Evolutionary conservation across 2,113 vertebrate genomes (phyloP).

Genomic region (Thalassoma bifasciatum): DNA sequence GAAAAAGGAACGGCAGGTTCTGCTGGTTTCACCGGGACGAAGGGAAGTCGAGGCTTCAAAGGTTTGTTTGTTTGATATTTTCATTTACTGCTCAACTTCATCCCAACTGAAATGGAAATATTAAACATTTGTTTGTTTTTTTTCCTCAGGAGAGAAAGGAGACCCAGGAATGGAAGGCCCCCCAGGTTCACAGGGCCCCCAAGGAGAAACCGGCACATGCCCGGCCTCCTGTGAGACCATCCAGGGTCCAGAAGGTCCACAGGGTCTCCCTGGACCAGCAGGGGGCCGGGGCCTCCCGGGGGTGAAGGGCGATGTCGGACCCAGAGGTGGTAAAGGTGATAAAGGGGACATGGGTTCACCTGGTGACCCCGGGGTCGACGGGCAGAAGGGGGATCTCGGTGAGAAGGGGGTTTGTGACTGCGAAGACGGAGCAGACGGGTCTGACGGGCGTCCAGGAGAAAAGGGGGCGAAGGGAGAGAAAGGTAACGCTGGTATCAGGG

Average conservation of each 20-base stretch:
- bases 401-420: slow-evolving; percentile 73
- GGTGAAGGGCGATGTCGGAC: slow-evolving; percentile 50
- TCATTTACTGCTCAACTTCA: too few species aligned
- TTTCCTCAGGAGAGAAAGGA: slow-evolving; percentile 80
- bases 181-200: slow-evolving; percentile 64
- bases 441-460: slow-evolving; percentile 53
- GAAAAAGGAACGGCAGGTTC: slow-evolving; percentile 62
- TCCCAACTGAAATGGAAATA: background rate
- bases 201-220: slow-evolving; percentile 75
- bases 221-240: slow-evolving; percentile 61
- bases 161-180: slow-evolving; percentile 65
- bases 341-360: slow-evolving; percentile 65
- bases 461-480: slow-evolving; percentile 66
- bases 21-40: slow-evolving; percentile 63
- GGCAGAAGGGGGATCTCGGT: slow-evolving; percentile 76
- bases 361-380: slow-evolving; percentile 63
- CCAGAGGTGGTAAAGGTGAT: slow-evolving; percentile 64
- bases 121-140: slow-evolving; percentile 25
- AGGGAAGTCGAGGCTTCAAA: slow-evolving; percentile 75
- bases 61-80: slow-evolving; percentile 67
- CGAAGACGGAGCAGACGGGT: slow-evolving; percentile 67
- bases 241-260: slow-evolving; percentile 63
- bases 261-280: slow-evolving; percentile 66
- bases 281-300: slow-evolving; percentile 79
- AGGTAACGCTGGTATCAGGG: slow-evolving; percentile 60